Conservation (phyloP, 2,113 vertebrate genomes). For the Campylorhamphus procurvoides region DNA sequence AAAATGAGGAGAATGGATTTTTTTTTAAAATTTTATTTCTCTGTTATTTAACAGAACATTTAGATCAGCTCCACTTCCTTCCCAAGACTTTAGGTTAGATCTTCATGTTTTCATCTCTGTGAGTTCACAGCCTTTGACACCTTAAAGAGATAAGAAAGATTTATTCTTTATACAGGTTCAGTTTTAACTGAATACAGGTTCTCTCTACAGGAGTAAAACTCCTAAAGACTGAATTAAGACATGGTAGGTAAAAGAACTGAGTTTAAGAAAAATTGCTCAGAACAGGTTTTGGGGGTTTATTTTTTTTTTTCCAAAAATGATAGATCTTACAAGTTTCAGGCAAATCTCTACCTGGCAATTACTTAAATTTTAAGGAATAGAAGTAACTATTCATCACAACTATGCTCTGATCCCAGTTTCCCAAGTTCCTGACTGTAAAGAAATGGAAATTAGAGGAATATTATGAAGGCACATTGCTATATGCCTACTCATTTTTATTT, state of each 20-base stretch:
- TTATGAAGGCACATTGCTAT: neutral
- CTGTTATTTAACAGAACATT: neutral
- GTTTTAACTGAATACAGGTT: neutral
- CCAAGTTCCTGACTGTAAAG: neutral
- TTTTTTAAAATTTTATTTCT: neutral
- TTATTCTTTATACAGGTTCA: neutral
- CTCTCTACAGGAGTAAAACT: neutral
- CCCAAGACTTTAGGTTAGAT: neutral
- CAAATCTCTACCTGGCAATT: neutral
- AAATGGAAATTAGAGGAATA: neutral
- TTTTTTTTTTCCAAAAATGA: neutral
- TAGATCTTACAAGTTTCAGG: neutral
- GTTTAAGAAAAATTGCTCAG: neutral
- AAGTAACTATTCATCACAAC: neutral
- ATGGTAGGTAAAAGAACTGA: neutral
- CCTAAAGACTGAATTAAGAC: neutral
- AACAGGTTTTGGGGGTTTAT: neutral
- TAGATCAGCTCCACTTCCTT: neutral
- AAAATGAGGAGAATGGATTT: neutral
- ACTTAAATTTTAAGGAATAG: neutral
- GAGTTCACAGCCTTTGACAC: neutral
- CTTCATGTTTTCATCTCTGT: neutral
- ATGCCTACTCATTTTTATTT: neutral
- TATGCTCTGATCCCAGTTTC: neutral
- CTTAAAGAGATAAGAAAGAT: neutral